Conservation (phyloP, 2,113 vertebrate genomes). For the Chascanopsetta lugubris region DNA sequence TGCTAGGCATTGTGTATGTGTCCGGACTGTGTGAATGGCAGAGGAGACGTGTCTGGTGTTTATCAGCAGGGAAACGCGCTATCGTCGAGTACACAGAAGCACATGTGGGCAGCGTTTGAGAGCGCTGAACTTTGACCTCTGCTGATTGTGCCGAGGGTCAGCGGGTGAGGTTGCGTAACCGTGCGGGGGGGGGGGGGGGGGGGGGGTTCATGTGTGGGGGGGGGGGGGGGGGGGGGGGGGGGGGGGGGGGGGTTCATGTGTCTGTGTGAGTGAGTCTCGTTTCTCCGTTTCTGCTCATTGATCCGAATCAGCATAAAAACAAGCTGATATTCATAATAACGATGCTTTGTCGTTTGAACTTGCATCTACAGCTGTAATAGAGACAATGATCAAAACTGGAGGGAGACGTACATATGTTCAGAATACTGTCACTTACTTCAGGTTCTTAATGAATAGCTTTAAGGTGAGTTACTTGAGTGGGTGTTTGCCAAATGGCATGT, state of each 20-base stretch:
- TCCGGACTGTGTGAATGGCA: constrained; percentile 5
- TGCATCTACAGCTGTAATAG: not conserved
- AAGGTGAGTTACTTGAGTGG: too few relatives aligned
- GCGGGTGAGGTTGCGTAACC: constrained; percentile 51
- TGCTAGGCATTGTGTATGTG: constrained; percentile 4
- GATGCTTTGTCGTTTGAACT: not conserved
- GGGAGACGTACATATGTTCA: too few relatives aligned
- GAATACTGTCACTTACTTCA: too few relatives aligned
- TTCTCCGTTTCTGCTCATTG: too few relatives aligned
- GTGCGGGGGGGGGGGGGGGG: too few relatives aligned
- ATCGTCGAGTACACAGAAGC: constrained; percentile 27
- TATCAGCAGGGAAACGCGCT: constrained; percentile 24
- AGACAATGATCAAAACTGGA: not conserved
- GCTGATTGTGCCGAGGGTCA: constrained; percentile 26
- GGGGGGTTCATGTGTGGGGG: too few relatives aligned
- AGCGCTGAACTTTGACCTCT: constrained; percentile 52
- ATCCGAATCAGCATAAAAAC: too few relatives aligned
- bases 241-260: too few relatives aligned
- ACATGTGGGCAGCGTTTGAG: constrained; percentile 25
- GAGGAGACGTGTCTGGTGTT: constrained; percentile 15
- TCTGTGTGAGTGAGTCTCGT: constrained; percentile 11
- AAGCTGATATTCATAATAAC: too few relatives aligned
- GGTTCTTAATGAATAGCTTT: too few relatives aligned
- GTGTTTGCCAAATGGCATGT: too few relatives aligned
- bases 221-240: too few relatives aligned